Percentiles rank a stretch among this genome's conserved stretches.
phyloP scores from a whole-genome alignment of 2,888 invertebrate species.

The Idaea straminata region DNA sequence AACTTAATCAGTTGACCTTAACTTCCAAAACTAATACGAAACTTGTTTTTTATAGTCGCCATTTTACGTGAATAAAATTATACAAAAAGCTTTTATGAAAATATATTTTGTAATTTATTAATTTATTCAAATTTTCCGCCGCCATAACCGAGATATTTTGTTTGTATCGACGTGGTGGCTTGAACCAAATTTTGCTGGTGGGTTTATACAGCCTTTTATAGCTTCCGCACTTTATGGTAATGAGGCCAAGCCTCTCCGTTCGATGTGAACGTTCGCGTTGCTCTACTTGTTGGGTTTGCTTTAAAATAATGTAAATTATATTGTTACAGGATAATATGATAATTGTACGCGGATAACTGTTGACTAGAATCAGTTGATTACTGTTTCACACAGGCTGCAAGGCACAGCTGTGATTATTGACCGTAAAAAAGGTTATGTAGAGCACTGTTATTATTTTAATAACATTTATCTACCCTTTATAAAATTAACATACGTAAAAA shows the following conservation, averaged over 20 bases:
- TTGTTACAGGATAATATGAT: slow-evolving; percentile 1
- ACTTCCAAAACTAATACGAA: background rate
- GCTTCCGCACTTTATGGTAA: slow-evolving; percentile 70
- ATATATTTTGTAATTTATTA: slow-evolving; percentile 28
- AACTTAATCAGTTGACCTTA: background rate
- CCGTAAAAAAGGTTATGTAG: background rate
- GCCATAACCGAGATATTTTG: slow-evolving; percentile 29
- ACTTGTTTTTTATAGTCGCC: slow-evolving; percentile 8
- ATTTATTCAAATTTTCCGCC: slow-evolving; percentile 36
- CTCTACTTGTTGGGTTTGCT: background rate
- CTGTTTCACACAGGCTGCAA: background rate
- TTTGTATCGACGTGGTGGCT: slow-evolving; percentile 44
- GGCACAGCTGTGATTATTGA: background rate
- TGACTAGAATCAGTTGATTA: background rate
- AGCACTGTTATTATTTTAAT: background rate
- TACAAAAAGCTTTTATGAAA: slow-evolving; percentile 23
- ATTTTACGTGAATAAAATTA: slow-evolving; percentile 8
- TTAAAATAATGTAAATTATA: background rate
- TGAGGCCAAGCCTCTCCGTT: slow-evolving; percentile 37
- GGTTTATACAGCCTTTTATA: slow-evolving; percentile 56
- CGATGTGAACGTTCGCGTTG: background rate
- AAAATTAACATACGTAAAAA: too few relatives aligned
- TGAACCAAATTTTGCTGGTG: slow-evolving; percentile 42
- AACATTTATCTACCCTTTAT: background rate
- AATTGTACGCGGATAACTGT: background rate